These are phyloP conservation scores for Brachyhypopomus gauderio DNA, from an alignment of 2,113 vertebrate genomes.

Conservation along the genomic window DNA sequence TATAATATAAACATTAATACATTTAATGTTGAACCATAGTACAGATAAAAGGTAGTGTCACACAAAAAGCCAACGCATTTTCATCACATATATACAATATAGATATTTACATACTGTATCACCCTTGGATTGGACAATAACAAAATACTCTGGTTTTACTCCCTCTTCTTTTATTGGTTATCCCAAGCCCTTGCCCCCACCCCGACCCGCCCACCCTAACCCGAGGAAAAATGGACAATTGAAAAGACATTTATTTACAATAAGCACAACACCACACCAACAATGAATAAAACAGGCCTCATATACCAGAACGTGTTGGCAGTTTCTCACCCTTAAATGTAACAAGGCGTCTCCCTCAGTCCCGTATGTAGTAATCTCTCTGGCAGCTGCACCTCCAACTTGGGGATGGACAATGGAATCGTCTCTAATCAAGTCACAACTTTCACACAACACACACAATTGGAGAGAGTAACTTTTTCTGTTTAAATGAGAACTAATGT, in stretches of 20 bases:
- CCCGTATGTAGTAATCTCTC: conserved; percentile 74
- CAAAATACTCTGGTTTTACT: conserved; percentile 89
- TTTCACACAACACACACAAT: conserved; percentile 56
- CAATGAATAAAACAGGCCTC: conserved; percentile 85
- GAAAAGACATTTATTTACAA: conserved; percentile 90
- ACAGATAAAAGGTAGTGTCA: conserved; percentile 89
- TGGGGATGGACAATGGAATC: conserved; percentile 63
- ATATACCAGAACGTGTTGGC: conserved; percentile 78
- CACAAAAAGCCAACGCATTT: conserved; percentile 89
- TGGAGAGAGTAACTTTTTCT: conserved; percentile 53
- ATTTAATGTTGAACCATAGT: conserved; percentile 92
- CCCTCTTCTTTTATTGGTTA: conserved; percentile 70
- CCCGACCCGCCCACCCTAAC: conserved; percentile 68
- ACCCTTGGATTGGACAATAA: conserved; percentile 91
- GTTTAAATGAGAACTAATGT: conserved; percentile 13
- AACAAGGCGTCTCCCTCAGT: conserved; percentile 65
- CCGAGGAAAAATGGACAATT: conserved; percentile 78
- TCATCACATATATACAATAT: conserved; percentile 97
- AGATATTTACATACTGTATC: conserved; percentile 90
- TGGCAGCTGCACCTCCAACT: conserved; percentile 74
- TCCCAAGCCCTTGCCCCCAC: conserved; percentile 70
- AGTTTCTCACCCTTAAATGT: conserved; percentile 75
- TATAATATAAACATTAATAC: conserved; percentile 93
- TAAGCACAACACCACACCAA: conserved; percentile 86
- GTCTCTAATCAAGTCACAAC: conserved; percentile 58